phyloP scores from a whole-genome alignment of 2,888 invertebrate genomes.

The Phoenoteleia sp. region DNA sequence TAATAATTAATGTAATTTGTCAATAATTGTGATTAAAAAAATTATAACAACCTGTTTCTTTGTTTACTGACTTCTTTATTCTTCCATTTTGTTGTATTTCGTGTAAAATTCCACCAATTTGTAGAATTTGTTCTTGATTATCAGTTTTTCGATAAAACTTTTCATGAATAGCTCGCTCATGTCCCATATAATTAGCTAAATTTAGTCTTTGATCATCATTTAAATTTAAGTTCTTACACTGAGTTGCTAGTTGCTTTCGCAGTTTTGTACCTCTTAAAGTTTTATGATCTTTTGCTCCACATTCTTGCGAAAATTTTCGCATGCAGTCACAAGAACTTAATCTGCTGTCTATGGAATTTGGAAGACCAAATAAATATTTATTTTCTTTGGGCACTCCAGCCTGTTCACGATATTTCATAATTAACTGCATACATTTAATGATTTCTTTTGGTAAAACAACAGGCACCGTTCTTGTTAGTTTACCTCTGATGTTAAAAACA shows the following conservation, averaged over 20 bases:
- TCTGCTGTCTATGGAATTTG: background rate
- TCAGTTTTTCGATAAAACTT: constrained; percentile 10
- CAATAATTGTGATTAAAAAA: no score
- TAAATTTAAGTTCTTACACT: background rate
- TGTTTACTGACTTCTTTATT: no score
- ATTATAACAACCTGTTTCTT: no score
- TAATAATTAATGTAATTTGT: no score
- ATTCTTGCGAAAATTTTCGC: background rate
- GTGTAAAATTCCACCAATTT: background rate
- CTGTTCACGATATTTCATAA: constrained; percentile 1
- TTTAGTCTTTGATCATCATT: constrained; percentile 6
- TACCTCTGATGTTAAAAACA: constrained; percentile 10
- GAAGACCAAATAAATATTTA: constrained; percentile 14
- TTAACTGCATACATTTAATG: background rate
- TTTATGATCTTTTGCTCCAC: no score
- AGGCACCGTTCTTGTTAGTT: constrained; percentile 6
- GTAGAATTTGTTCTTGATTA: background rate
- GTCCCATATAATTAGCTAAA: constrained; percentile 14
- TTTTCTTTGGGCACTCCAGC: constrained; percentile 21
- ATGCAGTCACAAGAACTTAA: no score
- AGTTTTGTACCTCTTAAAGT: background rate
- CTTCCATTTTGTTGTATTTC: background rate
- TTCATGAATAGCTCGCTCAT: background rate
- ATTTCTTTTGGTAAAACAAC: constrained; percentile 7
- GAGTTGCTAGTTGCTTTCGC: no score